These are phyloP conservation scores for Agrochola circellaris DNA, from an alignment of 2,888 invertebrate species.

Conservation along the genomic window DNA sequence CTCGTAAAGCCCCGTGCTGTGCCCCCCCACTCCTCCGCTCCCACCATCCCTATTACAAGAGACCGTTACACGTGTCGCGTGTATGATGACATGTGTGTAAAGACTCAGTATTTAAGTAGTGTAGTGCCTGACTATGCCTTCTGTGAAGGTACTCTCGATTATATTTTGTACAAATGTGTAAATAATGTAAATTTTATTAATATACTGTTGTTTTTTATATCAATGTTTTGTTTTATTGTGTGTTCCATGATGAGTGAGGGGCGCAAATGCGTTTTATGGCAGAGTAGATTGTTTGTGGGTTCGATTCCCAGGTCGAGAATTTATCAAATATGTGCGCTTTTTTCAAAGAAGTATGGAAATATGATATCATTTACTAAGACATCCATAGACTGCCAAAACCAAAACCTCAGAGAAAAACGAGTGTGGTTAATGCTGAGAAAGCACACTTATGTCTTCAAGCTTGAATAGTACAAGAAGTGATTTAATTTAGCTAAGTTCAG, in stretches of 20 bases:
- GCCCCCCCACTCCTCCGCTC: slow-evolving; percentile 83
- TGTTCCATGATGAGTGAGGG: neutral
- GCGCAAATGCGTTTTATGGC: neutral
- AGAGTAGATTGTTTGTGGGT: neutral
- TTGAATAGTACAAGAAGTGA: neutral
- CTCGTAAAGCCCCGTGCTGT: slow-evolving; percentile 83
- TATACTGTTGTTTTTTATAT: slow-evolving; percentile 87
- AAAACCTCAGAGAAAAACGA: neutral
- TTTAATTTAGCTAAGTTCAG: neutral
- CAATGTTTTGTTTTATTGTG: slow-evolving; percentile 68
- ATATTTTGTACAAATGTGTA: slow-evolving; percentile 82
- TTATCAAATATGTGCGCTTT: neutral
- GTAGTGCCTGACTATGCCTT: slow-evolving; percentile 82
- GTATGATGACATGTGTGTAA: slow-evolving; percentile 75
- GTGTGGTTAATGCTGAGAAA: neutral
- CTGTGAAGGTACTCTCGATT: slow-evolving; percentile 88
- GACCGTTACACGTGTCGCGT: slow-evolving; percentile 86
- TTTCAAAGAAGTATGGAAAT: neutral
- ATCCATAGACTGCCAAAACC: neutral
- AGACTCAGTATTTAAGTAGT: slow-evolving; percentile 63
- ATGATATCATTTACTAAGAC: neutral
- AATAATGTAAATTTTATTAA: slow-evolving; percentile 84
- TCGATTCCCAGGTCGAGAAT: slow-evolving; percentile 4
- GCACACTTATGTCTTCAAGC: neutral
- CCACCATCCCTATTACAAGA: slow-evolving; percentile 84